Base-by-base conservation (phyloP, 2,888 invertebrate species). In the Meta bourneti region DNA sequence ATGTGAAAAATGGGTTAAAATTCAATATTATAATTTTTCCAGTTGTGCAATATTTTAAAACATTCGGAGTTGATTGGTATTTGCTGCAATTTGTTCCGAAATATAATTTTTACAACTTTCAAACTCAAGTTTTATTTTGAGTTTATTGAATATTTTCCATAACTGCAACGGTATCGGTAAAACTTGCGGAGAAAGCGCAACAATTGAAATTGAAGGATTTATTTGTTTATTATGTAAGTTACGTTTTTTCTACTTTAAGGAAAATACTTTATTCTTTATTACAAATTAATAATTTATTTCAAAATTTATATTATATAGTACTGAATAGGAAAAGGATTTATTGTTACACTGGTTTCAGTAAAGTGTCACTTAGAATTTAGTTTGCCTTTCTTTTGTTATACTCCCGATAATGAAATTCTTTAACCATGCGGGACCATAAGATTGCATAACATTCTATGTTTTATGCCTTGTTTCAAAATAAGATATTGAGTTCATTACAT, bases 161-260 rank as follows among this genome's bases (percentile, higher is more conserved):
- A n/a, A 78, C 84, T 54, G 75, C 74, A 74, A 75, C 84, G 20
- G 75, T 84, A 20, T 20, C 0, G 52, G 6, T n/a, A n/a, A 83
- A 75, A 84, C n/a, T 61, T 52, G 20, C 83, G 34, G 74, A n/a
- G 16, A 20, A 72, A 61, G 54, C 83, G 83, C 83, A 75, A 61
- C 54, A 82, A 82, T 82, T 71, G 49, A 82, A 51, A 52, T 19
- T n/a, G 9, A 51, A 9, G n/a, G 0, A 48, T 69, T 81, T 34
- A 16, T 49, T 69, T 81, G n/a, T 49, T 49, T 77, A 34, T 7
- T 13, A 69, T 34, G 80, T 80, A 52, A 52, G 69, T 80, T 69
- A 7, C 16, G 6, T 80, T 61, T 80, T 61, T 16, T 13, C 19
- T 70, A 34, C 34, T 34, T 2, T 2, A 2, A 4, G 4, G 34